Conservation (phyloP, 1,140 invertebrate species). For the Catajapyx aquilonaris region DNA sequence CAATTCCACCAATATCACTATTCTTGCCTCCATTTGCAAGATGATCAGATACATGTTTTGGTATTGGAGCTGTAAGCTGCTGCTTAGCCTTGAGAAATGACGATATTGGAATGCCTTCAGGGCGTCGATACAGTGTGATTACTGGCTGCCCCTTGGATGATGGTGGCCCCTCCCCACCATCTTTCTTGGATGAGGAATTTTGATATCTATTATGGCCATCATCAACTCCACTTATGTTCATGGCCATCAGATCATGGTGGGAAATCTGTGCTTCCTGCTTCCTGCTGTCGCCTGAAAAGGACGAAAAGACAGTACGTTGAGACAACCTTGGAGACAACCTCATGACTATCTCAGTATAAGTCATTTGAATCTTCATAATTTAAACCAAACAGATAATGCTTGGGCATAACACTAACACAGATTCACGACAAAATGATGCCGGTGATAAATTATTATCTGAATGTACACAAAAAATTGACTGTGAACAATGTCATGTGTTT, state of each 20-base stretch:
- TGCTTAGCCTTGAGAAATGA: background rate
- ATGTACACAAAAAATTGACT: too few species aligned
- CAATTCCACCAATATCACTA: background rate
- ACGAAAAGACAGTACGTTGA: too few species aligned
- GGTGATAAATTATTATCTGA: too few species aligned
- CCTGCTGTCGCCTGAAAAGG: conserved; percentile 47
- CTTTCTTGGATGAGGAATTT: background rate
- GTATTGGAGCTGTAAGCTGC: background rate
- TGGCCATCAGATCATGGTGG: conserved; percentile 46
- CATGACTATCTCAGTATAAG: too few species aligned
- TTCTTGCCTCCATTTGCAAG: background rate
- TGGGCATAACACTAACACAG: too few species aligned
- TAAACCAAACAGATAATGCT: too few species aligned
- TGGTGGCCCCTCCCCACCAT: background rate
- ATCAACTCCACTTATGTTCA: conserved; percentile 25
- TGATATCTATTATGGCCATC: background rate
- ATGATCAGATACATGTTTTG: background rate
- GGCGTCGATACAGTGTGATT: conserved; percentile 22
- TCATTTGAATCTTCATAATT: too few species aligned
- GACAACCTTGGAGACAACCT: too few species aligned
- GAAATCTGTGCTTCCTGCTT: conserved; percentile 67
- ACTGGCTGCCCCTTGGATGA: conserved; percentile 15
- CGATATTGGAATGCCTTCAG: background rate
- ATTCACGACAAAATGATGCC: too few species aligned
- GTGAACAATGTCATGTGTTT: too few species aligned